Evolutionary conservation across 2,888 invertebrate species (phyloP).

Genomic region (Epistrophella euchroma): DNA sequence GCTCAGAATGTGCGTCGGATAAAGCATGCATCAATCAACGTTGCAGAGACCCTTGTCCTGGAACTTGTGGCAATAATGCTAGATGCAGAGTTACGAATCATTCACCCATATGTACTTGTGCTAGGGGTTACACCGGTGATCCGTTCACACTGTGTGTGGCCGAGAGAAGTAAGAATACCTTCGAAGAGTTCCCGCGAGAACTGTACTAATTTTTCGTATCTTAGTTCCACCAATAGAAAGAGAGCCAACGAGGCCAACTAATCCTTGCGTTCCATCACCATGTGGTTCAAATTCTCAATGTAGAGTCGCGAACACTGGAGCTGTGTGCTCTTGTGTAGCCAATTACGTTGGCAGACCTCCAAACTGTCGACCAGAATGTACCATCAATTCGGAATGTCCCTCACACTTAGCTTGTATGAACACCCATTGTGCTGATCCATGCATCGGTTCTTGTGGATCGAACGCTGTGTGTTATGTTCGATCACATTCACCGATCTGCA

Average conservation of each 20-base stretch:
- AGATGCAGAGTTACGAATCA: constrained; percentile 90
- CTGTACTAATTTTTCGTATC: constrained; percentile 8
- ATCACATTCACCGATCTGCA: constrained; percentile 85
- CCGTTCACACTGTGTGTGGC: constrained; percentile 89
- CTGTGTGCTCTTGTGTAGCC: constrained; percentile 86
- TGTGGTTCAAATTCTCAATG: constrained; percentile 88
- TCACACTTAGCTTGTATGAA: constrained; percentile 85
- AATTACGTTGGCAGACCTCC: constrained; percentile 87
- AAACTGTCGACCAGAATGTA: constrained; percentile 88
- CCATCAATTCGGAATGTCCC: constrained; percentile 85
- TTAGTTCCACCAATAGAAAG: constrained; percentile 75
- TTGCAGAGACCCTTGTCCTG: constrained; percentile 90
- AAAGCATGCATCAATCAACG: constrained; percentile 90
- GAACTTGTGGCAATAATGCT: constrained; percentile 90
- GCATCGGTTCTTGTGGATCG: constrained; percentile 88
- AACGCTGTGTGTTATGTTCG: constrained; percentile 87
- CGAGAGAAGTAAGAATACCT: constrained; percentile 81
- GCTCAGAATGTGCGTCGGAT: constrained; percentile 89
- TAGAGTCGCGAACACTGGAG: constrained; percentile 84
- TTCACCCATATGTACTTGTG: constrained; percentile 90
- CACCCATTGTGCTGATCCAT: constrained; percentile 86
- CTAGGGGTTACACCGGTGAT: constrained; percentile 88
- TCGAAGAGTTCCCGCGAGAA: constrained; percentile 10
- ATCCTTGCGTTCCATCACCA: constrained; percentile 87
- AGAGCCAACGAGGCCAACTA: constrained; percentile 81